Evolutionary conservation across 1,140 invertebrate species (phyloP).

Genomic region (Eufriesea mexicana): DNA sequence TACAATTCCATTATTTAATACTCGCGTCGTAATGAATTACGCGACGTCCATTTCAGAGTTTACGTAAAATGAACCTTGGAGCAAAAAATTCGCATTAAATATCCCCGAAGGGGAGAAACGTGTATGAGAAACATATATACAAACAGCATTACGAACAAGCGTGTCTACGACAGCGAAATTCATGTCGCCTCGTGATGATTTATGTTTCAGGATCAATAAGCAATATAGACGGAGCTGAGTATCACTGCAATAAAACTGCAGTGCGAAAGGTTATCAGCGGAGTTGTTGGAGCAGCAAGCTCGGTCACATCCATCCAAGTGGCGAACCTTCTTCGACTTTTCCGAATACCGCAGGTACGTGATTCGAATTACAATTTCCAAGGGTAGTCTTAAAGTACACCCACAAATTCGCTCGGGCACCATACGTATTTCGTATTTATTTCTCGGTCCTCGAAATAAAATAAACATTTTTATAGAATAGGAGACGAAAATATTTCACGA

Average conservation of each 20-base stretch:
- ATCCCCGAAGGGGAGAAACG: background rate
- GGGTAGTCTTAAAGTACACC: background rate
- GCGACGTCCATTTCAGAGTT: no score
- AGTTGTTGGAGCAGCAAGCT: constrained; percentile 97
- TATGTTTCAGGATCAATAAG: constrained; percentile 93
- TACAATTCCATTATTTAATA: background rate
- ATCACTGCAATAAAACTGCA: constrained; percentile 93
- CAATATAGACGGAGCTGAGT: constrained; percentile 95
- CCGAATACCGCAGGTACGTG: constrained; percentile 98
- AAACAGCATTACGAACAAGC: background rate
- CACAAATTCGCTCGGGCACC: background rate
- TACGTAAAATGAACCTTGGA: background rate
- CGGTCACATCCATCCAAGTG: constrained; percentile 97
- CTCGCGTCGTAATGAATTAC: background rate
- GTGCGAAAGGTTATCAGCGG: constrained; percentile 95
- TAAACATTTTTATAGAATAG: background rate
- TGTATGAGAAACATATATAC: no score
- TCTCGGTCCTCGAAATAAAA: no score
- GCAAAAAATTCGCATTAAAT: background rate
- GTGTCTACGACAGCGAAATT: background rate
- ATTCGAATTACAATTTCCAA: constrained; percentile 51
- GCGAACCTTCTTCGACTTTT: constrained; percentile 96
- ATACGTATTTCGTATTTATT: no score
- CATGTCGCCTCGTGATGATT: background rate
- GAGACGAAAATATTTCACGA: background rate